These are phyloP conservation scores for Hydrotaea diabolus DNA, from an alignment of 2,888 invertebrate species.

Conservation along the genomic window DNA sequence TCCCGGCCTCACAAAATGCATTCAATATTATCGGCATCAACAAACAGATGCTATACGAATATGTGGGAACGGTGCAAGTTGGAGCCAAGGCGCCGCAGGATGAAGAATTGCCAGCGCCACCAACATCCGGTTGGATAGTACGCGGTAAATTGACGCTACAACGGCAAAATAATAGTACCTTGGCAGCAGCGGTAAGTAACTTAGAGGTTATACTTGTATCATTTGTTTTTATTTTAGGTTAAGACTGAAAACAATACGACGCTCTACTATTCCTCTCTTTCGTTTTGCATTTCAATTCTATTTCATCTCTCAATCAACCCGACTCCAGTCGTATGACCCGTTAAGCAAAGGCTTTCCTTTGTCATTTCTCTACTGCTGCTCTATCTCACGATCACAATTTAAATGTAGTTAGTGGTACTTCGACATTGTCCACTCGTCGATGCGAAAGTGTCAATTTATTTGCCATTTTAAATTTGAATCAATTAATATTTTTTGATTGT, in stretches of 20 bases:
- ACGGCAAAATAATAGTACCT: conserved; percentile 74
- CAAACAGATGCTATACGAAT: conserved; percentile 81
- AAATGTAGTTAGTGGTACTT: conserved; percentile 1
- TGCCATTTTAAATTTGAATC: conserved; percentile 63
- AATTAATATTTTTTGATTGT: conserved; percentile 53
- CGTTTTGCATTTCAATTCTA: not conserved
- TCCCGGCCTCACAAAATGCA: conserved; percentile 71
- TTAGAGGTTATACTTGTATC: not conserved
- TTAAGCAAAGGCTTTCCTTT: too few relatives aligned
- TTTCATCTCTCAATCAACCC: too few relatives aligned
- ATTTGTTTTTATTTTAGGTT: not conserved
- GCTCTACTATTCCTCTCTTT: not conserved
- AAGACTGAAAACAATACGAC: not conserved
- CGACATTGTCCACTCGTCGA: not conserved
- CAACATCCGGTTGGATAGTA: conserved; percentile 80
- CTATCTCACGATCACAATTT: conserved; percentile 2
- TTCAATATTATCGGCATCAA: conserved; percentile 79
- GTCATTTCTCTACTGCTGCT: too few relatives aligned
- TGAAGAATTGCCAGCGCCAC: conserved; percentile 77
- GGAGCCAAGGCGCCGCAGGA: conserved; percentile 80
- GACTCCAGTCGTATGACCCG: too few relatives aligned
- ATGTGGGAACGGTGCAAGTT: conserved; percentile 79
- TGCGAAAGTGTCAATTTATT: conserved; percentile 62
- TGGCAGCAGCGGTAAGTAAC: conserved; percentile 80
- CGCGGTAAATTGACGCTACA: conserved; percentile 79